A percentile compares a stretch with the other conserved stretches of the same genome.
Conservation (phyloP, 2,113 vertebrate species). For the Cheirogaleus medius region DNA sequence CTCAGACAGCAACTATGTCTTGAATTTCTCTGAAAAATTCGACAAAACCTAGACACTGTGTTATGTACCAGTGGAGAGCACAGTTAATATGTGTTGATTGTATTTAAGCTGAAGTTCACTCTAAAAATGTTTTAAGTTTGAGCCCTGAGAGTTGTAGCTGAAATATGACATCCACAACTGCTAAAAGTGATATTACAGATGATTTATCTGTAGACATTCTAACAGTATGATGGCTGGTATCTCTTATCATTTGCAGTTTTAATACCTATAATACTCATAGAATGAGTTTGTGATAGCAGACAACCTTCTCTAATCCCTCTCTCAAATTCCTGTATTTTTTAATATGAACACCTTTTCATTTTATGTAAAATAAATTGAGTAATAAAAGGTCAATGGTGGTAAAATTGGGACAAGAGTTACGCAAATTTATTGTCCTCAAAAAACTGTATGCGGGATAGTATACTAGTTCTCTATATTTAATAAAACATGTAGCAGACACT, state of each 20-base stretch:
- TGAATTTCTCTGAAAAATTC: conserved; percentile 46
- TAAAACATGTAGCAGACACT: neutral
- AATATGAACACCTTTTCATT: neutral
- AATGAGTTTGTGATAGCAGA: conserved; percentile 23
- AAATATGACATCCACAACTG: conserved; percentile 37
- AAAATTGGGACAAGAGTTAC: conserved; percentile 24
- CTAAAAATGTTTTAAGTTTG: conserved; percentile 47
- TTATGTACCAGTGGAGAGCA: neutral
- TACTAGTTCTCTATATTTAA: neutral
- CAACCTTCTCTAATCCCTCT: conserved; percentile 5
- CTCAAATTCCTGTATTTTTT: neutral
- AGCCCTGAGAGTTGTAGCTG: conserved; percentile 18
- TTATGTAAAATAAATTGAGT: conserved; percentile 17
- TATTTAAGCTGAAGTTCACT: conserved; percentile 36
- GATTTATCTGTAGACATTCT: conserved; percentile 51
- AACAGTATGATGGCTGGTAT: neutral
- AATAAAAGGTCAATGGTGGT: neutral
- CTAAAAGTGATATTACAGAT: conserved; percentile 38
- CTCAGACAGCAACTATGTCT: neutral
- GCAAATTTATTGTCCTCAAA: conserved; percentile 19
- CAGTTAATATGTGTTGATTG: neutral
- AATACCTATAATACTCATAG: neutral
- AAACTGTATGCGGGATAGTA: neutral
- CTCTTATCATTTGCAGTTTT: conserved; percentile 39
- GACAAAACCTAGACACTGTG: conserved; percentile 4